Evolutionary conservation across 2,797 vertebrate species (phyloP).

Genomic region (Hippopotamyrus pictus): DNA sequence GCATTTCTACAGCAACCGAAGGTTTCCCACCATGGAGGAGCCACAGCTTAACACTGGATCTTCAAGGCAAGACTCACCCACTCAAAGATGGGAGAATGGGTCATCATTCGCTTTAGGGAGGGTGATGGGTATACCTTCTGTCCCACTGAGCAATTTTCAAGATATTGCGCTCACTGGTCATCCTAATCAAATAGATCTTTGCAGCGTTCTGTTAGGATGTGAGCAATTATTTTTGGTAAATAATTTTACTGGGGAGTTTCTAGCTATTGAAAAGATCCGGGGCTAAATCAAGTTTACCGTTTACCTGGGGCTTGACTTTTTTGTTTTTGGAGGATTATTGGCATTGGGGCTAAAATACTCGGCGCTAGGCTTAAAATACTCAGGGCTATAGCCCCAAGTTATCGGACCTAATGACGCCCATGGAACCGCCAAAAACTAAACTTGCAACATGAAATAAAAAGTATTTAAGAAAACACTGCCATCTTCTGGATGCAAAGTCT

Average conservation of each 20-base stretch:
- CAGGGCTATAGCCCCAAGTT: background rate
- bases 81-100: background rate
- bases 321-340: background rate
- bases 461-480: background rate
- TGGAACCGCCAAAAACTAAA: background rate
- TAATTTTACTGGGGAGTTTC: background rate
- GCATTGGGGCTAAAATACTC: background rate
- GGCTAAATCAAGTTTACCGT: background rate
- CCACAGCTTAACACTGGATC: constrained; percentile 45
- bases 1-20: background rate
- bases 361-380: background rate
- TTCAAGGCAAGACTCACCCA: background rate
- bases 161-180: background rate
- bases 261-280: background rate
- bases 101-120: background rate
- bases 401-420: background rate
- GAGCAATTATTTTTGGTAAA: background rate
- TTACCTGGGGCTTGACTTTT: background rate
- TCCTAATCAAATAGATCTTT: background rate
- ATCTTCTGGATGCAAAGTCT: background rate
- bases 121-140: background rate
- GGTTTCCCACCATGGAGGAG: constrained; percentile 27
- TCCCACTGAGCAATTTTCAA: background rate
- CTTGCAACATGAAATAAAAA: background rate
- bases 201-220: background rate